Base-by-base conservation (phyloP, 2,113 vertebrate species). In the Alethe castanea region DNA sequence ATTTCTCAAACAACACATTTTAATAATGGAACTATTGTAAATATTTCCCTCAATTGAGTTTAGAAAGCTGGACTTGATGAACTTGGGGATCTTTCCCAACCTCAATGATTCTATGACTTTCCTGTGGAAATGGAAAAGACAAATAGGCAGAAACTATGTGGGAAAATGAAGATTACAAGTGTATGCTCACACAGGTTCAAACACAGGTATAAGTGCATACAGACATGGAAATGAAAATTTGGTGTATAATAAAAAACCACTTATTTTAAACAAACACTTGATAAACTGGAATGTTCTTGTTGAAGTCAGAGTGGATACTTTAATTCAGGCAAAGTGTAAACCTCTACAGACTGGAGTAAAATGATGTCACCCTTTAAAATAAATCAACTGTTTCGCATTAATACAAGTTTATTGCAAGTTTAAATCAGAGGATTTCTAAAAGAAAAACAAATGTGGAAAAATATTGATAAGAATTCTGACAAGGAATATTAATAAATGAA, bases 401-500 rank as follows among this genome's bases (percentile, higher is more conserved):
- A 47, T 50, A n/a, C 42, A 48, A 86, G 47, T 72, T 67, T 81
- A 92, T 79, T 42, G 12, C 28, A 62, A 88, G 38, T 60, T 82
- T 83, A 92, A 94, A 38, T 77, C 56, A 15, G 47, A 70, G 44
- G 64, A 66, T 40, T 89, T 87, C 52, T 25, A 25, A 83, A 91
- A 90, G 73, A 29, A 81, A 92, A 88, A 74, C 64, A 93, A 90
- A 94, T 7, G 65, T 77, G 92, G 74, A 94, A 90, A 95, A 92
- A 86, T 64, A 88, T 93, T 88, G 71, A 83, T 90, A 95, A 71
- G 80, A 69, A 47, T 92, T 84, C 56, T 91, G 82, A 78, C 65
- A 81, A 61, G 33, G 38, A 77, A 83, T 86, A 92, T 81, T 83
- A 95, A 97, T 92, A 96, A 95, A 90, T 88, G 80, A 88, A 95